Evolutionary conservation across 2,797 vertebrate genomes (phyloP).

Genomic region (Ispidina picta): DNA sequence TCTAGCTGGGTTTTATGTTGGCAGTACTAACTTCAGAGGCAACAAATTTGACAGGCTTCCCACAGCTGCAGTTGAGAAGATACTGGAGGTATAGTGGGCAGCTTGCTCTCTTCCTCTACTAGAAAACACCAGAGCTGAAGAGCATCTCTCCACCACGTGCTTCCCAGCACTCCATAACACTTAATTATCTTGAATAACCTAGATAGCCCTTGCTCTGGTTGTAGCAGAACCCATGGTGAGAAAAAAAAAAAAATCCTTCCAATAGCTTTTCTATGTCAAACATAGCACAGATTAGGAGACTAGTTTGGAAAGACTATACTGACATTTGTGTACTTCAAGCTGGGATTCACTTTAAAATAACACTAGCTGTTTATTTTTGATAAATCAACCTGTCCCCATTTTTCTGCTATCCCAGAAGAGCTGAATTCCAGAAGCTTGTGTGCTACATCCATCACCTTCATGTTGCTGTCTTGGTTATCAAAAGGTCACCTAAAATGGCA

Average conservation of each 20-base stretch:
- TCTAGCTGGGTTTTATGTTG: not conserved
- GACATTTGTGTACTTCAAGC: not conserved
- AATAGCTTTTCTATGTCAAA: not conserved
- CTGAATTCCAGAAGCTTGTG: not conserved
- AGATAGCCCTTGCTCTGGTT: not conserved
- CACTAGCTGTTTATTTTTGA: not conserved
- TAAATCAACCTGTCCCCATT: not conserved
- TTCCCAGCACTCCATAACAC: not conserved
- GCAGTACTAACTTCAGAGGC: not conserved
- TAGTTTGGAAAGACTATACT: not conserved
- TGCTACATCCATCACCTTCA: not conserved
- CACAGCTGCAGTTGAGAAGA: not conserved
- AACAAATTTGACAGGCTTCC: not conserved
- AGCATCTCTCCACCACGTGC: not conserved
- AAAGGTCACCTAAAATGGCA: not conserved
- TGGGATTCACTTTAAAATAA: not conserved
- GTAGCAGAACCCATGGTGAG: not conserved
- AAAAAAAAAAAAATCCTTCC: not conserved
- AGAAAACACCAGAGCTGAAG: not conserved
- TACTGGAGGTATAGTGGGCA: not conserved
- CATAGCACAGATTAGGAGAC: not conserved
- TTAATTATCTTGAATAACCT: not conserved
- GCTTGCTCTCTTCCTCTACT: not conserved
- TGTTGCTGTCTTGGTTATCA: not conserved
- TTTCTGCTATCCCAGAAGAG: not conserved